phyloP scores from a whole-genome alignment of 2,888 invertebrate species.

The Drosophila nigricruria region DNA sequence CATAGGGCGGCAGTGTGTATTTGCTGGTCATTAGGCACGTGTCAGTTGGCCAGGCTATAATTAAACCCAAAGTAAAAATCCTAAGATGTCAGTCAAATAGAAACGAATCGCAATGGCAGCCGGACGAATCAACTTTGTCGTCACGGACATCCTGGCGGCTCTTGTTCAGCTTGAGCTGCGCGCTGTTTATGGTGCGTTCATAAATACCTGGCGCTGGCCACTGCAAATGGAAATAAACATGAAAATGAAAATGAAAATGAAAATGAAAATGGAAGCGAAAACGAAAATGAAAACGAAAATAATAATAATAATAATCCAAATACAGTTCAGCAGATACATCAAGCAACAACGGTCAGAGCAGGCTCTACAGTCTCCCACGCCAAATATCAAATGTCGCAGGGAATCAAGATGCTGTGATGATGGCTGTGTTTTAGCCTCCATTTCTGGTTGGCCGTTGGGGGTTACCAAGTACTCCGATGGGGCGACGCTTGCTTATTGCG shows the following conservation, averaged over 20 bases:
- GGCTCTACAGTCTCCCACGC: background rate
- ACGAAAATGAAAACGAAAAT: conserved; percentile 39
- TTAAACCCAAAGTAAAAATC: conserved; percentile 68
- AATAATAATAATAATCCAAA: conserved; percentile 71
- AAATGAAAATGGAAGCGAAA: conserved; percentile 27
- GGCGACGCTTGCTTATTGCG: conserved; percentile 52
- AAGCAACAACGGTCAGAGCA: conserved; percentile 27
- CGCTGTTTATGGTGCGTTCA: conserved; percentile 47
- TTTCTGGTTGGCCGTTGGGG: conserved; percentile 10
- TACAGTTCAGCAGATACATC: conserved; percentile 62
- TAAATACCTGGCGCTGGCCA: conserved; percentile 61
- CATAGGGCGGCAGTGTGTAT: background rate
- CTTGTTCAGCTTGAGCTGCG: conserved; percentile 2
- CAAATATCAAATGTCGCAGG: conserved; percentile 10
- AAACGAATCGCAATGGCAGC: conserved; percentile 34
- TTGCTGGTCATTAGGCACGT: conserved; percentile 29
- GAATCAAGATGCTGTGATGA: conserved; percentile 2
- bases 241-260: conserved; percentile 36
- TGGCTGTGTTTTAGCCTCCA: conserved; percentile 21
- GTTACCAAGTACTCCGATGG: conserved; percentile 37
- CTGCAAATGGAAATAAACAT: conserved; percentile 41
- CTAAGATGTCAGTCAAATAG: conserved; percentile 43
- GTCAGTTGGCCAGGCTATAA: conserved; percentile 41
- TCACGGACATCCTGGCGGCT: conserved; percentile 15
- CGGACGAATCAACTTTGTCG: conserved; percentile 18